phyloP scores from a whole-genome alignment of 2,797 vertebrate species.

The Dromococcyx pavoninus region DNA sequence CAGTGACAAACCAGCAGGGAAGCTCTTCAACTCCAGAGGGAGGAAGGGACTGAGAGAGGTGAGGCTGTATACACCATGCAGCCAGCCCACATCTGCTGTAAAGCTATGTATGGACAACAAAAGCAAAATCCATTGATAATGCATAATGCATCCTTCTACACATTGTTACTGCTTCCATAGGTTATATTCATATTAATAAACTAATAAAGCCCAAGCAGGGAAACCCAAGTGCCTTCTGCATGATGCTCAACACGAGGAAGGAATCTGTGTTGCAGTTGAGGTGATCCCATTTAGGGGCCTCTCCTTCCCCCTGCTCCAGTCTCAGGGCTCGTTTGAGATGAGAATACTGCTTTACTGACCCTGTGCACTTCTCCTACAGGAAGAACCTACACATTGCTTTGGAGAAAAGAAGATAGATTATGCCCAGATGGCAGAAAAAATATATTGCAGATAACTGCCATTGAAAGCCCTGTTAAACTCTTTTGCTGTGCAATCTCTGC shows the following conservation, averaged over 20 bases:
- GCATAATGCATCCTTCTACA: fast-evolving
- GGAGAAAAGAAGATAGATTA: neutral
- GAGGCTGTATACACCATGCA: neutral
- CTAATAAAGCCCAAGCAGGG: too few species aligned
- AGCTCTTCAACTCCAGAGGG: fast-evolving
- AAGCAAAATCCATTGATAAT: neutral
- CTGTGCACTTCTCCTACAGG: neutral
- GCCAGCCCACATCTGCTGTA: neutral
- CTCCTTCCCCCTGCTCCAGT: neutral
- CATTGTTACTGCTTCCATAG: neutral
- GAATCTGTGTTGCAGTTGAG: neutral
- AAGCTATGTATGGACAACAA: fast-evolving
- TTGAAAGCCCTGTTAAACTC: conserved; percentile 1
- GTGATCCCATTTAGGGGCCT: neutral
- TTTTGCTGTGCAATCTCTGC: conserved; percentile 23
- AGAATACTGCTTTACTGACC: neutral
- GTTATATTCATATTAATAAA: neutral
- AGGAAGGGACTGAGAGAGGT: neutral
- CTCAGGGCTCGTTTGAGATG: neutral
- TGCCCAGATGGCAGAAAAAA: conserved; percentile 38
- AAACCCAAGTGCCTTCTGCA: neutral
- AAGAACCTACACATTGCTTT: neutral
- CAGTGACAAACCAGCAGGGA: neutral
- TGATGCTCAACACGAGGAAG: fast-evolving
- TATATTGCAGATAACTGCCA: conserved; percentile 6